A percentile compares a stretch with the other conserved stretches of the same genome.
These are phyloP conservation scores for Ptychoptera albimana DNA, from an alignment of 2,888 invertebrate genomes.

Conservation along the genomic window DNA sequence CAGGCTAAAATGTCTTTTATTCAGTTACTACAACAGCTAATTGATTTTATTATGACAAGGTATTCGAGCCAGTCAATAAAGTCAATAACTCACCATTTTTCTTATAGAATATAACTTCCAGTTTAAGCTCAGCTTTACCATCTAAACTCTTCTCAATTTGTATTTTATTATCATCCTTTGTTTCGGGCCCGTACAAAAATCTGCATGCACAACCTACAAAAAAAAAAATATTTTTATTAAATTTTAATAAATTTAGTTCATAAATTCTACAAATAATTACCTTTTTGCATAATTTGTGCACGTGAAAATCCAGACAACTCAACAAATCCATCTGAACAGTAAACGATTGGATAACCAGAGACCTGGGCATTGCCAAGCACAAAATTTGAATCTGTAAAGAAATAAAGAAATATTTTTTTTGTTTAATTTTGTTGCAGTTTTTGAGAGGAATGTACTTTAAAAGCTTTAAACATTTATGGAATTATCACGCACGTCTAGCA, in stretches of 20 bases:
- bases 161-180: conserved; percentile 70
- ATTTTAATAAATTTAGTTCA: neutral
- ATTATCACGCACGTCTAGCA: no score
- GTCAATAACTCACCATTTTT: conserved; percentile 60
- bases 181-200: conserved; percentile 84
- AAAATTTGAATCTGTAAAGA: conserved; percentile 80
- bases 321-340: conserved; percentile 92
- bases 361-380: conserved; percentile 93
- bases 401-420: conserved; percentile 9
- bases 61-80: no score
- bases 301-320: conserved; percentile 87
- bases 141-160: conserved; percentile 83
- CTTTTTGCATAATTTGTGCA: conserved; percentile 94
- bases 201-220: conserved; percentile 68
- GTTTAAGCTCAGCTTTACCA: conserved; percentile 79
- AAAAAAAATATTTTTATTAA: neutral
- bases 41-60: no score
- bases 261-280: conserved; percentile 15
- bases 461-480: no score
- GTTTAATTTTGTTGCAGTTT: neutral
- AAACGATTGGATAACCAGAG: conserved; percentile 77
- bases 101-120: conserved; percentile 89
- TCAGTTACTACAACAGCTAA: no score
- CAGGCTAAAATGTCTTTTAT: no score
- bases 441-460: no score